A percentile compares a stretch with the other conserved stretches of the same genome.
Evolutionary conservation across 2,797 vertebrate genomes (phyloP).

Genomic region (Aselliscus stoliczkanus): DNA sequence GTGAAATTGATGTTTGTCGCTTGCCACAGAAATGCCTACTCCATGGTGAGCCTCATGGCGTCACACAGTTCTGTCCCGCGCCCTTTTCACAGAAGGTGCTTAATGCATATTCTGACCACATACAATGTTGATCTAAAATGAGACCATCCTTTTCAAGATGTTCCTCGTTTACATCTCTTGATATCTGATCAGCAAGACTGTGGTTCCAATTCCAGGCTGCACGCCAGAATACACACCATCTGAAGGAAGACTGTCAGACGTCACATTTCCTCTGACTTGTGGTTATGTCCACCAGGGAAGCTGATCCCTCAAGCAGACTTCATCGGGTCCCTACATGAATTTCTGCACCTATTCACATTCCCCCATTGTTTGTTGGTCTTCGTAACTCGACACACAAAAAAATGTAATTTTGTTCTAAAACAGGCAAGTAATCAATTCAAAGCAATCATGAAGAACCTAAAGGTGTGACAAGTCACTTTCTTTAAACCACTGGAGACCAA

Average conservation of each 20-base stretch:
- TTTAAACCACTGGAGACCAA: too few relatives aligned
- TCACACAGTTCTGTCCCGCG: conserved; percentile 92
- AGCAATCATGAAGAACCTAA: too few relatives aligned
- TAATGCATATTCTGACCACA: conserved; percentile 88
- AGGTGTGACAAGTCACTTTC: too few relatives aligned
- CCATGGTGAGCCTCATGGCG: conserved; percentile 92
- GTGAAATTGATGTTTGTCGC: conserved; percentile 94
- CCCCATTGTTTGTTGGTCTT: too few relatives aligned
- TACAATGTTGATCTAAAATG: conserved; percentile 92
- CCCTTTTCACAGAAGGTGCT: conserved; percentile 93
- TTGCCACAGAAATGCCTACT: conserved; percentile 93
- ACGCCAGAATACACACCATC: conserved; percentile 80
- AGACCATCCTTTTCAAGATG: conserved; percentile 92
- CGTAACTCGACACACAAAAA: too few relatives aligned
- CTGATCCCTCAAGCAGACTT: conserved; percentile 83
- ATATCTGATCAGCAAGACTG: conserved; percentile 90
- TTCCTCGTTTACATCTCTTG: conserved; percentile 90
- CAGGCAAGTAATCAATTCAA: too few relatives aligned
- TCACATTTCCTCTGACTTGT: conserved; percentile 88
- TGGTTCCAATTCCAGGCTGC: conserved; percentile 89
- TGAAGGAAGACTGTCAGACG: conserved; percentile 89
- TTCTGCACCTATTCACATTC: too few relatives aligned
- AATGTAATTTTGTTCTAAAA: too few relatives aligned
- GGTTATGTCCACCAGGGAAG: conserved; percentile 90
- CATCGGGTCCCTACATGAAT: too few relatives aligned